phyloP scores from a whole-genome alignment of 2,888 invertebrate genomes.

The Himalopsyche tibetana region DNA sequence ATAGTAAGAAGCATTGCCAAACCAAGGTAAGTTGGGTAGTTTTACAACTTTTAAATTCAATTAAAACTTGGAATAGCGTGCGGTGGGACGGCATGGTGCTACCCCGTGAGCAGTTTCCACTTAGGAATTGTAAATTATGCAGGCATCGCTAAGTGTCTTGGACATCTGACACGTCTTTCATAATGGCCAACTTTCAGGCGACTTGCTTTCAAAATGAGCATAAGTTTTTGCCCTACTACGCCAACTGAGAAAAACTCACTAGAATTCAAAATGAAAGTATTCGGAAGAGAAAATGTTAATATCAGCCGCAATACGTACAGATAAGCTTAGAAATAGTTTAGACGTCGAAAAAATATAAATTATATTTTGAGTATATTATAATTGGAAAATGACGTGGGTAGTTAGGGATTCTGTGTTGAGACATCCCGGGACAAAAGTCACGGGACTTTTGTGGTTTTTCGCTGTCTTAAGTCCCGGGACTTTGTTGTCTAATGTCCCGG shows the following conservation, averaged over 20 bases:
- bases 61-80: slow-evolving; percentile 53
- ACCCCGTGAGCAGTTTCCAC: slow-evolving; percentile 46
- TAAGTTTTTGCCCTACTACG: slow-evolving; percentile 1
- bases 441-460: too few species aligned
- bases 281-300: neutral
- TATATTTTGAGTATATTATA: too few species aligned
- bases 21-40: slow-evolving; percentile 5
- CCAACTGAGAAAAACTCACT: slow-evolving; percentile 1
- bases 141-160: slow-evolving; percentile 45
- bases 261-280: neutral
- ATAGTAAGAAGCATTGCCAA: slow-evolving; percentile 26
- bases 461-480: too few species aligned
- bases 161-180: slow-evolving; percentile 48
- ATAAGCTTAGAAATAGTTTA: too few species aligned
- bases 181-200: slow-evolving; percentile 22
- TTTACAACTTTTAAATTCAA: slow-evolving; percentile 55
- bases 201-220: neutral
- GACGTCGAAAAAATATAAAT: too few species aligned
- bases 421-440: too few species aligned
- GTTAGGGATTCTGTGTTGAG: too few species aligned
- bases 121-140: slow-evolving; percentile 58
- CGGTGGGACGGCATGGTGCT: slow-evolving; percentile 11
- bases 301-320: too few species aligned
- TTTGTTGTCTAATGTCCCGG: too few species aligned
- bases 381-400: too few species aligned